These are phyloP conservation scores for Anarhynchus alexandrinus DNA, from an alignment of 2,113 vertebrate species.

Conservation along the genomic window DNA sequence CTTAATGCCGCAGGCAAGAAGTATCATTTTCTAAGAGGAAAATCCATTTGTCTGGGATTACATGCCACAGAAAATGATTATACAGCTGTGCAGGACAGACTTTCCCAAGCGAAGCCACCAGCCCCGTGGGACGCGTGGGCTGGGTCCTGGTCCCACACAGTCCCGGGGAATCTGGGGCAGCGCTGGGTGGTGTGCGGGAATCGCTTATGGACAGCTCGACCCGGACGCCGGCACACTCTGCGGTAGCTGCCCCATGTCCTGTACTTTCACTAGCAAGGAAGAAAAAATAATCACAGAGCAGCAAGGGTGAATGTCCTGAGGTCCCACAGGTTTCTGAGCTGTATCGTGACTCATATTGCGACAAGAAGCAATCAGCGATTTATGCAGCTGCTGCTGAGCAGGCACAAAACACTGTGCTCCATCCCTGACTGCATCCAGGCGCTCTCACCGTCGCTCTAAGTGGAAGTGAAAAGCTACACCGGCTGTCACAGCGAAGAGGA, in stretches of 20 bases:
- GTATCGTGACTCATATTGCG: accelerated
- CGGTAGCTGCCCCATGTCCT: accelerated
- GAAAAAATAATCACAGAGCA: accelerated
- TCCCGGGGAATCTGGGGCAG: background rate
- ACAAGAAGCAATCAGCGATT: background rate
- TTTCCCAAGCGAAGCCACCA: background rate
- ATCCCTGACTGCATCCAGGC: accelerated
- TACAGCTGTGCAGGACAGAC: background rate
- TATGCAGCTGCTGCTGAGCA: background rate
- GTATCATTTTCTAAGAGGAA: background rate
- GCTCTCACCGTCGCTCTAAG: accelerated
- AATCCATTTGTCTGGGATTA: background rate
- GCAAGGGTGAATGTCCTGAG: accelerated
- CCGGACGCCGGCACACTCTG: accelerated
- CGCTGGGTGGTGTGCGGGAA: accelerated
- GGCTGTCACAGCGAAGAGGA: background rate
- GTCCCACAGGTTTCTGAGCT: background rate
- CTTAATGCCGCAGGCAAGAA: background rate
- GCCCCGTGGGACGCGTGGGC: background rate
- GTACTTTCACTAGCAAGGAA: background rate
- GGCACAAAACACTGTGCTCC: accelerated
- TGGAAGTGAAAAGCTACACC: background rate
- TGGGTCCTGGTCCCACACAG: background rate
- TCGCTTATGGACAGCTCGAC: accelerated
- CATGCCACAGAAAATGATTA: background rate